Conservation (phyloP, 2,888 invertebrate genomes). For the Eucriotettix oculatus region DNA sequence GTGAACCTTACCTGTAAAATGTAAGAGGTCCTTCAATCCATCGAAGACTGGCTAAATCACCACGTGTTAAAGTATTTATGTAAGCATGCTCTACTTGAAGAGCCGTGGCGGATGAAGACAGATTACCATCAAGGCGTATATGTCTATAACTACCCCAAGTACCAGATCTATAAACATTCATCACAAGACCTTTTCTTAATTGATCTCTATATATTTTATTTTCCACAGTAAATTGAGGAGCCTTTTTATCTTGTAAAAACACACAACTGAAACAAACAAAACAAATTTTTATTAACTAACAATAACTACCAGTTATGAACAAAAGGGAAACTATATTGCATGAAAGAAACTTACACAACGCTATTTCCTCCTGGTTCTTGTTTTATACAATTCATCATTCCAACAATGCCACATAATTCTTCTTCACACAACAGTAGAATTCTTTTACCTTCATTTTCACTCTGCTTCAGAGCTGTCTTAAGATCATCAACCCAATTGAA, state of each 20-base stretch:
- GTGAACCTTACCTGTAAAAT: conserved; percentile 32
- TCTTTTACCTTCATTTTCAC: conserved; percentile 39
- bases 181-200: conserved; percentile 57
- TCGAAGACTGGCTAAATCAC: conserved; percentile 79
- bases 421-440: conserved; percentile 54
- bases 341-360: conserved; percentile 36
- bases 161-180: conserved; percentile 67
- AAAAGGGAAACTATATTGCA: neutral
- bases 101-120: neutral
- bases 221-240: conserved; percentile 37
- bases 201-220: conserved; percentile 44
- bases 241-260: conserved; percentile 45
- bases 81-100: conserved; percentile 79
- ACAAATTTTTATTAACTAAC: no score
- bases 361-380: conserved; percentile 70
- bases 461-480: conserved; percentile 53
- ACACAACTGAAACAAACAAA: conserved; percentile 25
- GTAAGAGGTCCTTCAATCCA: conserved; percentile 83
- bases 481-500: conserved; percentile 69
- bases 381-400: conserved; percentile 78
- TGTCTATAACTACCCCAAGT: conserved; percentile 83
- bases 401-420: conserved; percentile 60
- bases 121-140: conserved; percentile 39
- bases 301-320: no score
- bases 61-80: conserved; percentile 80